Percentiles rank a stretch among this genome's conserved stretches.
These are phyloP conservation scores for Epinephelus cyanopodus DNA, from an alignment of 2,113 vertebrate species.

Conservation along the genomic window DNA sequence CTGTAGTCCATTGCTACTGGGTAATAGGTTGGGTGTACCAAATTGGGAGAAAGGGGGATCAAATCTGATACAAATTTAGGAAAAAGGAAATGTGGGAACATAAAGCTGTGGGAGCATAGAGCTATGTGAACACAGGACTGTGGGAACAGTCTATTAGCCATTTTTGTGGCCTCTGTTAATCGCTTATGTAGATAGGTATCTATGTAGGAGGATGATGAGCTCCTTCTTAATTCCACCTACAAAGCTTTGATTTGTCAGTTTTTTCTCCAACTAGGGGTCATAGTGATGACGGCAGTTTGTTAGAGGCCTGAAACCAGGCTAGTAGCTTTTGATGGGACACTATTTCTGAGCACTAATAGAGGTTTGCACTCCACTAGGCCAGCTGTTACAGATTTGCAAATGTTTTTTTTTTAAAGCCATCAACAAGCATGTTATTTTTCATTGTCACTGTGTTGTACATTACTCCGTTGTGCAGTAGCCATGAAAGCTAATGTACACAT, in stretches of 20 bases:
- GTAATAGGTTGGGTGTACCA: too few relatives aligned
- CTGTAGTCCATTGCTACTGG: too few relatives aligned
- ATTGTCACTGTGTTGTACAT: slow-evolving; percentile 31
- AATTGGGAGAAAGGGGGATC: too few relatives aligned
- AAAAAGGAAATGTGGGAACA: too few relatives aligned
- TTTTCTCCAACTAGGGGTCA: not conserved
- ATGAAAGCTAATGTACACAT: slow-evolving; percentile 53
- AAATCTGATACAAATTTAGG: too few relatives aligned
- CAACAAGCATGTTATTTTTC: slow-evolving; percentile 30
- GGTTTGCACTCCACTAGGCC: not conserved
- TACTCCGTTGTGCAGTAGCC: slow-evolving; percentile 42
- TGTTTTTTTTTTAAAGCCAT: not conserved
- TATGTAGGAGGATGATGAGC: not conserved
- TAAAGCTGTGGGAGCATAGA: too few relatives aligned
- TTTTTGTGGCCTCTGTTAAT: not conserved
- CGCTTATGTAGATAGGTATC: not conserved
- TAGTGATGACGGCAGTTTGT: not conserved
- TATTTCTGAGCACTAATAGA: slow-evolving; percentile 1
- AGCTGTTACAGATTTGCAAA: slow-evolving; percentile 27
- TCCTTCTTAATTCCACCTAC: not conserved
- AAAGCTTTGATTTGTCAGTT: not conserved
- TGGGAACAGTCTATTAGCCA: too few relatives aligned
- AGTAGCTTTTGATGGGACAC: not conserved
- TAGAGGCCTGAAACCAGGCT: not conserved
- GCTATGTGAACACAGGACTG: too few relatives aligned